Evolutionary conservation across 2,888 invertebrate species (phyloP), one percentile per base, ranked within the genome.

Genomic region (Philopedon plagiatum): DNA sequence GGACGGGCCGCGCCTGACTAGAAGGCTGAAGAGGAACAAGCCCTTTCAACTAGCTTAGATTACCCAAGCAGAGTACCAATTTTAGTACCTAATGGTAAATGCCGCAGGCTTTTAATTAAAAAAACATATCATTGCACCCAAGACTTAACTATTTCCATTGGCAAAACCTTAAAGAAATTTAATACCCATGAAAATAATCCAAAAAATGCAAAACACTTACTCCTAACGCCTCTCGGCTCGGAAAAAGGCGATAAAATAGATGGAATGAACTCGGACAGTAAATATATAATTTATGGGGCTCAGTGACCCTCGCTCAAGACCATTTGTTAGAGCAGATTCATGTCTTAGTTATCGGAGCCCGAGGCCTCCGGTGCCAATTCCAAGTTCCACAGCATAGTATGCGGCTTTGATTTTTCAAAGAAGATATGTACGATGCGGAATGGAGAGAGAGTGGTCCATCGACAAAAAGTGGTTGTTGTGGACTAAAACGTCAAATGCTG

Each of bases 271-370:
- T 65, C 54, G 56, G 54, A 41, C 65, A 41, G 51, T 41, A 56
- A 65, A 56, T 54, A 65, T 65, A 56, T 39, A 65, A 65, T 65
- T 65, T 56, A 65, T 65, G 65, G 29, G 39, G 37, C 65, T 19
- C 23, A 56, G 37, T 65, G 65, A 65, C 65, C 65, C 65, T 54
- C 41, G 46, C 26, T 41, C 29, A 44, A 54, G 51, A 39, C 65
- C 39, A 32, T 29, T 54, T 32, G 51, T 15, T 15, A 7, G 51
- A 54, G 51, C 29, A 56, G 51, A 65, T 65, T 65, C 65, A 65
- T 56, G 65, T 65, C 65, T 65, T 65, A 56, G 44, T 65, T 65
- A 65, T 65, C 65, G 63, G 51, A 19, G n/a, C 19, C 51, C 37
- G 51, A 23, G 15, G 56, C 65, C 65, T 56, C 18, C 56, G 64